Percentiles rank a stretch among this genome's conserved stretches.
Conservation (phyloP, 2,797 vertebrate genomes). For the Silurus aristotelis region DNA sequence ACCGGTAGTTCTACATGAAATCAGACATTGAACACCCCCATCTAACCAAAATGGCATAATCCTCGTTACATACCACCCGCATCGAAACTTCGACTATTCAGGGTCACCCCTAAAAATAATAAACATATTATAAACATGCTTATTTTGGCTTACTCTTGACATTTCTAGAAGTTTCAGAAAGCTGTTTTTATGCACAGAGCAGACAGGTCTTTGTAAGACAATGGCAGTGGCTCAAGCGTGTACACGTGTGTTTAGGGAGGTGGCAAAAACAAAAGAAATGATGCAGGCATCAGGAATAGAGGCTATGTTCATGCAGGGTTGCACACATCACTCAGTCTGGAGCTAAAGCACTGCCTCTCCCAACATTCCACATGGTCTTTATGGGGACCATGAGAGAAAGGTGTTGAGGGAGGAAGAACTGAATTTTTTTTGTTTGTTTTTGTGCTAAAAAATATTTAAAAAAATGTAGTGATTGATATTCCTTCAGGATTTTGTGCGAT, state of each 20-base stretch:
- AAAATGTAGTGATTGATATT: not conserved
- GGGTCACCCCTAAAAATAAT: not conserved
- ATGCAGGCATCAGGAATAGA: constrained; percentile 63
- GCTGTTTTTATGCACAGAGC: not conserved
- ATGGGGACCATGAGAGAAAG: constrained; percentile 14
- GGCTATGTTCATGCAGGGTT: constrained; percentile 80
- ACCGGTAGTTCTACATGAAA: too few species aligned
- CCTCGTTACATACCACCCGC: too few species aligned
- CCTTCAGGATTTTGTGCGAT: not conserved
- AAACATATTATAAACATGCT: not conserved
- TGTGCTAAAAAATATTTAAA: too few species aligned
- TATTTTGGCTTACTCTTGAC: not conserved
- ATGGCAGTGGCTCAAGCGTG: constrained; percentile 61
- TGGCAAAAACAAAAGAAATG: not conserved
- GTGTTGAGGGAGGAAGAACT: not conserved
- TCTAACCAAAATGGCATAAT: too few species aligned
- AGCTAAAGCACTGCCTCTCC: constrained; percentile 57
- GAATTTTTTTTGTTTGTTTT: not conserved
- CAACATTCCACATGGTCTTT: constrained; percentile 22
- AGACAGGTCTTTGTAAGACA: constrained; percentile 57
- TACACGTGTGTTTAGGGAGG: constrained; percentile 24
- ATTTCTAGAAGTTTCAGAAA: not conserved
- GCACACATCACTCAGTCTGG: constrained; percentile 77
- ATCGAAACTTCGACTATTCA: too few species aligned
- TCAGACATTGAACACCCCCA: too few species aligned